Evolutionary conservation across 2,797 vertebrate genomes (phyloP), one percentile per base, ranked within the genome.

Genomic region (Psittacula derbiana): DNA sequence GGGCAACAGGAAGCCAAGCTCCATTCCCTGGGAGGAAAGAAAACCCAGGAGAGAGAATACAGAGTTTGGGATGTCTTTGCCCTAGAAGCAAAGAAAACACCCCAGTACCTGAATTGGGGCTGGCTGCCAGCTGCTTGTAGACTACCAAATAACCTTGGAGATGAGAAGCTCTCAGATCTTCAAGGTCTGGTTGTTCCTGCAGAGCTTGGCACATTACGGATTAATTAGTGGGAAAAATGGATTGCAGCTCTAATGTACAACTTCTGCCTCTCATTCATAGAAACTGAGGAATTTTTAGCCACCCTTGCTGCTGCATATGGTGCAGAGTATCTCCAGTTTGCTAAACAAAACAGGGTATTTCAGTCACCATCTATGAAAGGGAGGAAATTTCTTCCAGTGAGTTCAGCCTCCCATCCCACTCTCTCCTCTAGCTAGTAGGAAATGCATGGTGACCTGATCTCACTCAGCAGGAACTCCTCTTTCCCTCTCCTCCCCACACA

Each of bases 221-320:
- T 85, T 90, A 79, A 94, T 94, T 88, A 92, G 89, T 40, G 25
- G 46, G 44, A 61, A 88, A 65, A 64, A 75, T 24, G 27, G 74
- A 30, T 31, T 47, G 44, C 46, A 38, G 55, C 65, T 66, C 40
- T 49, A 52, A 70, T 41, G 41, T 19, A 27, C 66, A 67, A 62
- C 66, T 82, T 93, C 67, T 31, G 53, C 66, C 49, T 82, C n/a
- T 84, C 81, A 95, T 89, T 95, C 88, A 85, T 84, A 94, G 69
- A 36, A 19, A 27, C 38, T 18, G 58, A 64, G 72, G 61, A 81
- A 81, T 79, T 73, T 53, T 70, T 58, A 90, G 71, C 33, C 46
- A 38, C 40, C 75, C 88, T 58, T 41, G 69, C 80, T 84, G 71
- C 65, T 58, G 79, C 80, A 44, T 66, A 47, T 21, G 31, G 41